Conservation (phyloP, 1,140 invertebrate genomes). For the Atta cephalotes region DNA sequence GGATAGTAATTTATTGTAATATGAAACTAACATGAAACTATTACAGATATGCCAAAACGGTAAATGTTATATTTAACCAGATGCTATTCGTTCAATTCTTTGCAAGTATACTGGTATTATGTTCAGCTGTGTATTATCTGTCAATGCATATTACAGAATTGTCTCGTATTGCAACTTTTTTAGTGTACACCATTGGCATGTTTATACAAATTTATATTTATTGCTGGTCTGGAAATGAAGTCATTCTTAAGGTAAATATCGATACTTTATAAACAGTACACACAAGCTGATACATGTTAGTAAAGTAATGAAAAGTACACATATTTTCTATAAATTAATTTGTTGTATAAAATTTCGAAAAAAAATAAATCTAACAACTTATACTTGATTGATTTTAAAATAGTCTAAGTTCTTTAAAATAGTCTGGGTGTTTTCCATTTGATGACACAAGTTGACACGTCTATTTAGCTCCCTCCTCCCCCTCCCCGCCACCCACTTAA, state of each 20-base stretch:
- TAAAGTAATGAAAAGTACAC: too few species aligned
- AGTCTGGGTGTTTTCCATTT: too few species aligned
- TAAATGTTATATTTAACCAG: conserved; percentile 60
- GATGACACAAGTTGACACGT: too few species aligned
- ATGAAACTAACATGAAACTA: not conserved
- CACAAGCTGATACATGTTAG: too few species aligned
- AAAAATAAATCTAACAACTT: too few species aligned
- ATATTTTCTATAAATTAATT: too few species aligned
- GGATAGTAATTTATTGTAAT: not conserved
- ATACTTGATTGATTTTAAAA: too few species aligned
- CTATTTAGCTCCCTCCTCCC: too few species aligned
- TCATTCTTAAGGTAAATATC: conserved; percentile 15
- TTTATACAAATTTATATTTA: conserved; percentile 22
- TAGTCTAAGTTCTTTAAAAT: too few species aligned
- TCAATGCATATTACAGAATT: not conserved
- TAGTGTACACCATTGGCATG: conserved; percentile 3
- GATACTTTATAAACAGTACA: too few species aligned
- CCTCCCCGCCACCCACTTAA: not conserved
- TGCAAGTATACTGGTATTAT: conserved; percentile 65
- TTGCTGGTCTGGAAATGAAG: conserved; percentile 38
- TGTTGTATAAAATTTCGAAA: too few species aligned
- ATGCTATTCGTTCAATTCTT: conserved; percentile 69
- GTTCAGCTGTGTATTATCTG: not conserved
- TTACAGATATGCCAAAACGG: conserved; percentile 61
- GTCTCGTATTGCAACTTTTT: not conserved